phyloP scores from a whole-genome alignment of 1,140 invertebrate species.

The Bombus impatiens region DNA sequence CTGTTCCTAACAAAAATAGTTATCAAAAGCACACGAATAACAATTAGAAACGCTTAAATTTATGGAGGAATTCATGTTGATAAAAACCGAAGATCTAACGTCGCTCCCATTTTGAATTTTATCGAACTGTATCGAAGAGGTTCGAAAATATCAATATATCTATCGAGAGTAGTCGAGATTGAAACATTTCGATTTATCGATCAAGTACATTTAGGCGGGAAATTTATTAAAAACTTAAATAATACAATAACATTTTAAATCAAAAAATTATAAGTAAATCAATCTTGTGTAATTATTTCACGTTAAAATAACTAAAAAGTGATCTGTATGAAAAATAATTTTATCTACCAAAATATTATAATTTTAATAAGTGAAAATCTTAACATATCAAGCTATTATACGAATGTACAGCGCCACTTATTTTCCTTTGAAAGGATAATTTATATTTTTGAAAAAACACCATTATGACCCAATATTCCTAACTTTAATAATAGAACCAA shows the following conservation, averaged over 20 bases:
- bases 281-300: background rate
- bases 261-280: background rate
- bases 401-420: background rate
- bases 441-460: background rate
- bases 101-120: constrained; percentile 27
- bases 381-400: background rate
- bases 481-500: constrained; percentile 23
- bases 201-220: background rate
- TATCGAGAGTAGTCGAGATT: constrained; percentile 13
- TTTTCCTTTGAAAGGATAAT: background rate
- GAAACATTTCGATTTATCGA: constrained; percentile 12
- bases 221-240: background rate
- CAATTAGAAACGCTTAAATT: constrained; percentile 14
- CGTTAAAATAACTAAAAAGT: background rate
- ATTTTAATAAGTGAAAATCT: background rate
- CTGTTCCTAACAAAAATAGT: background rate
- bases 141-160: constrained; percentile 1
- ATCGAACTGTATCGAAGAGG: background rate
- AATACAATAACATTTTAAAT: background rate
- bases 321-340: background rate
- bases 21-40: background rate
- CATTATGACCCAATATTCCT: background rate
- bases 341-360: background rate
- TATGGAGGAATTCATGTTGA: constrained; percentile 16
- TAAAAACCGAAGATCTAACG: constrained; percentile 37